Base-by-base conservation (phyloP, 2,888 invertebrate genomes). In the Diaperis boleti region DNA sequence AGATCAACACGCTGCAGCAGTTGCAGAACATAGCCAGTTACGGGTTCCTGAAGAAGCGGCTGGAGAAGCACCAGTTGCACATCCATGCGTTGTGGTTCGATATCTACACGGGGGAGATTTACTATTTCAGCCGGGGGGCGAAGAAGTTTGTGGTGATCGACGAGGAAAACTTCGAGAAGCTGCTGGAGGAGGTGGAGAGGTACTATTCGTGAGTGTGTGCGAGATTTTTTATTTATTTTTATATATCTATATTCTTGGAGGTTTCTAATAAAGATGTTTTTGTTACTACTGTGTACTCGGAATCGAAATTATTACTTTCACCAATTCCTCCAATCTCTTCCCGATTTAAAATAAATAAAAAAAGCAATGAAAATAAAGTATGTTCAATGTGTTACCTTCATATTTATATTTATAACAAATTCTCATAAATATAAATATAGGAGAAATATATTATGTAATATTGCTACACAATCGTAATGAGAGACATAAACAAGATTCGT, bases 71-170 rank as follows among this genome's bases (percentile, higher is more conserved):
- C 72, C 89, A 94, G 77, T 84, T 96, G 35, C 93, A 94, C 74
- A 91, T 97, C 68, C 96, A 95, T 76, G 98, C 97, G 0, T 83
- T 98, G 31, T 98, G 98, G 98, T 97, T 98, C 79, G 98, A 98
- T 79, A 95, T 98, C 79, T 96, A 96, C 78, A 95, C 95, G 0
- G 98, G 96, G 0, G 95, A 97, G 80, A 93, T 98, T 74, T 95
- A 94, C 80, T 95, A 94, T 81, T 98, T 98, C 78, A 96, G 95
- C 77, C 86, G 96, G 72, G 88, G 90, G 18, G 88, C 90, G 37
- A 95, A 96, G 81, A 83, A 86, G 61, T 98, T 96, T 80, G 84
- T 96, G 10, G 88, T 92, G 69, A 91, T 98, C 59, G 93, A 94
- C 76, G 96, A 97, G 81, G 82, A 87, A 1, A 91, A 88, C 18